These are phyloP conservation scores for Volucella inflata DNA, from an alignment of 2,888 invertebrate species.

Conservation along the genomic window DNA sequence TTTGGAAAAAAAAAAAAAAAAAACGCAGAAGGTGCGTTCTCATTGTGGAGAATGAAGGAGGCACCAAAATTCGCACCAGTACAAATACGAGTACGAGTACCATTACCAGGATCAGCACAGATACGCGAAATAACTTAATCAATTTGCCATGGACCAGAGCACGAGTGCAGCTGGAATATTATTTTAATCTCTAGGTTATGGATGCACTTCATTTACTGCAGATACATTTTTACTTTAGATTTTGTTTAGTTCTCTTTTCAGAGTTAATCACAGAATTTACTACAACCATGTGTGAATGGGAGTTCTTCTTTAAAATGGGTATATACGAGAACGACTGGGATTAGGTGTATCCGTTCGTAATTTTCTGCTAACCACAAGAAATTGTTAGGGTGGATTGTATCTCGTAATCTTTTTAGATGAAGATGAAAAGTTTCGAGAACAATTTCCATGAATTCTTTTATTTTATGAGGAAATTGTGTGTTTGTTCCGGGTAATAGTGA, in stretches of 20 bases:
- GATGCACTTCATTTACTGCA: slow-evolving; percentile 70
- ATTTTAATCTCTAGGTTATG: slow-evolving; percentile 72
- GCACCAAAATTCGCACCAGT: no score
- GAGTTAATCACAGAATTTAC: slow-evolving; percentile 32
- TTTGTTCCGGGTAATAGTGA: no score
- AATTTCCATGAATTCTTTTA: no score
- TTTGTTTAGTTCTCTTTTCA: slow-evolving; percentile 10
- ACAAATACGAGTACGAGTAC: no score
- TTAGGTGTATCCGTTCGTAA: slow-evolving; percentile 59
- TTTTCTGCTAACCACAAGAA: background rate
- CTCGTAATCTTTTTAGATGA: no score
- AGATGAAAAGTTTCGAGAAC: no score
- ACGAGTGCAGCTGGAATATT: slow-evolving; percentile 51
- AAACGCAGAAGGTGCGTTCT: slow-evolving; percentile 26
- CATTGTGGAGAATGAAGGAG: background rate
- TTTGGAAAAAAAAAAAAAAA: no score
- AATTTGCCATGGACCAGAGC: slow-evolving; percentile 64
- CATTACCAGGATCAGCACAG: no score
- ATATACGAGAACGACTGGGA: slow-evolving; percentile 24
- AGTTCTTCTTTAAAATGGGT: slow-evolving; percentile 27
- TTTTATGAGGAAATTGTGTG: no score
- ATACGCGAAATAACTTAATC: slow-evolving; percentile 63
- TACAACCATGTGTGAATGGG: slow-evolving; percentile 54
- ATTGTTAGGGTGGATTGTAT: no score
- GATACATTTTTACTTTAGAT: slow-evolving; percentile 34